Percentiles rank a stretch among this genome's conserved stretches.
Conservation (phyloP, 1,140 invertebrate species). For the Lysiphlebus fabarum region DNA sequence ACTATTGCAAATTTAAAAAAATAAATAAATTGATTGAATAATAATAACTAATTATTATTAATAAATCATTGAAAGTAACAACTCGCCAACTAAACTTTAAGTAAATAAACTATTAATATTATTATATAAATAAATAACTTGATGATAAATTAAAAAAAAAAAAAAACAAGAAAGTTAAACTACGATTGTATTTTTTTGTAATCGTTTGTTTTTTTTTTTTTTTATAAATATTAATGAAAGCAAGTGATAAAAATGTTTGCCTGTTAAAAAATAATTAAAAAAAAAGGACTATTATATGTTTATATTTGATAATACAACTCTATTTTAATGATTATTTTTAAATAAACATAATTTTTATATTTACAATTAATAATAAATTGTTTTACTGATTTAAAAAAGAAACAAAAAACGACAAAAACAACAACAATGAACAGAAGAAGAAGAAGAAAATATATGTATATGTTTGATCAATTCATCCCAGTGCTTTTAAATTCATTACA, state of each 20-base stretch:
- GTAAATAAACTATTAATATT: conserved; percentile 25
- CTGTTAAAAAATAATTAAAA: conserved; percentile 32
- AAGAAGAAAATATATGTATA: no score
- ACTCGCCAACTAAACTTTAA: conserved; percentile 18
- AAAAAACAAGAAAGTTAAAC: neutral
- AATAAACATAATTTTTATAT: conserved; percentile 20
- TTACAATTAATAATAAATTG: conserved; percentile 9
- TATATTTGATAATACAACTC: conserved; percentile 45
- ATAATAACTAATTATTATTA: conserved; percentile 3
- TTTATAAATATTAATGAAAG: conserved; percentile 25
- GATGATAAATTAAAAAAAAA: no score
- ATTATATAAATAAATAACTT: conserved; percentile 18
- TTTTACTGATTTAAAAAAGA: neutral
- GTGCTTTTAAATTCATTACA: no score
- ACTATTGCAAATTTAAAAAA: conserved; percentile 15
- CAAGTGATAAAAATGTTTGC: conserved; percentile 42
- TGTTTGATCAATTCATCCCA: no score
- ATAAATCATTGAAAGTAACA: neutral
- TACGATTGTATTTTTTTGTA: conserved; percentile 17
- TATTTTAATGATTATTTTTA: conserved; percentile 40
- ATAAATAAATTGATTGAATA: conserved; percentile 20
- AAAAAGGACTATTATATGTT: conserved; percentile 47
- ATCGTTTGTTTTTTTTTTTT: conserved; percentile 20
- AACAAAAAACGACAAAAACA: no score
- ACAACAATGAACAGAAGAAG: no score